These are phyloP conservation scores for Xanthia icteritia DNA, from an alignment of 2,888 invertebrate species.

Conservation along the genomic window DNA sequence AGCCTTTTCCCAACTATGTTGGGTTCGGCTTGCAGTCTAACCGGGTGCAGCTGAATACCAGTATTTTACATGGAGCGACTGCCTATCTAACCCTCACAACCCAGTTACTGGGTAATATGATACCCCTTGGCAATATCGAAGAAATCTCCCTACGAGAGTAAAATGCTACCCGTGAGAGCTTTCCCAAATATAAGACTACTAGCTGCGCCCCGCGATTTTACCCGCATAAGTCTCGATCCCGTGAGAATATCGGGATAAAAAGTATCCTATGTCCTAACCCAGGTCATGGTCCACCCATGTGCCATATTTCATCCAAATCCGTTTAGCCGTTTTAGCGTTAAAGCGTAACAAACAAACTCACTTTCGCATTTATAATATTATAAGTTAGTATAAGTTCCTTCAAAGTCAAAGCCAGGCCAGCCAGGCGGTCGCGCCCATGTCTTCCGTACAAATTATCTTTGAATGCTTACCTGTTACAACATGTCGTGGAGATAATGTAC, in stretches of 20 bases:
- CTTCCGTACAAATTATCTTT: constrained; percentile 1
- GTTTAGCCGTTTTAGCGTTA: too few relatives aligned
- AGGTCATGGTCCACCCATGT: too few relatives aligned
- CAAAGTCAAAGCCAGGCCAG: background rate
- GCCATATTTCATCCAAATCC: too few relatives aligned
- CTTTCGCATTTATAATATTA: background rate
- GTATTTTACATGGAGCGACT: background rate
- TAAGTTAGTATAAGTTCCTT: too few relatives aligned
- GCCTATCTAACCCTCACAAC: background rate
- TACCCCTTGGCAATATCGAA: background rate
- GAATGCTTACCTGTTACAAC: background rate
- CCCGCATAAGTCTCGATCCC: too few relatives aligned
- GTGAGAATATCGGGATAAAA: too few relatives aligned
- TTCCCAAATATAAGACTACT: background rate
- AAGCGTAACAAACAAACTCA: too few relatives aligned
- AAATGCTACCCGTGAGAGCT: background rate
- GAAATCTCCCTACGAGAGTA: background rate
- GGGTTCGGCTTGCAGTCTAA: background rate
- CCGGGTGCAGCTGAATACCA: background rate
- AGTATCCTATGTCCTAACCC: too few relatives aligned
- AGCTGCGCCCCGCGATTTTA: too few relatives aligned
- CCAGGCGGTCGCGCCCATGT: too few relatives aligned
- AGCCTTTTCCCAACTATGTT: background rate
- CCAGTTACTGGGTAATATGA: background rate
- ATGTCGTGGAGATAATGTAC: constrained; percentile 19